Percentiles rank a stretch among this genome's conserved stretches.
These are phyloP conservation scores for Caenorhabditis afra DNA, from an alignment of 2,888 invertebrate genomes.

Conservation along the genomic window DNA sequence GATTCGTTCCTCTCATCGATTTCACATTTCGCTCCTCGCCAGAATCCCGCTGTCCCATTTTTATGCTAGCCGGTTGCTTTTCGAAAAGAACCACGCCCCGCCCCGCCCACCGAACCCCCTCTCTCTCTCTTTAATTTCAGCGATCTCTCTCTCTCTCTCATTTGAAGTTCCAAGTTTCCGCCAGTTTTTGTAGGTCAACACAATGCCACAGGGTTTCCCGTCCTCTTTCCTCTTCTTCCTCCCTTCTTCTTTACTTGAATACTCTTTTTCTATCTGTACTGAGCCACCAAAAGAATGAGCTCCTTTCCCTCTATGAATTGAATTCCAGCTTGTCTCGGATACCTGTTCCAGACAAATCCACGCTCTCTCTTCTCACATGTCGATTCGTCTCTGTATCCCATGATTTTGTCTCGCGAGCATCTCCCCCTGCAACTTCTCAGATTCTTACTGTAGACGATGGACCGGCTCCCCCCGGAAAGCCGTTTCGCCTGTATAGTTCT, in stretches of 20 bases:
- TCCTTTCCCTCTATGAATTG: constrained; percentile 1
- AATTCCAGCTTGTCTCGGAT: neutral
- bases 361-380: neutral
- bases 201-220: neutral
- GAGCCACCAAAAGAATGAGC: neutral
- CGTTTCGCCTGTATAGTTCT: neutral
- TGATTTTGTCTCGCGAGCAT: too few species aligned
- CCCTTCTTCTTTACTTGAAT: neutral
- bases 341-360: neutral
- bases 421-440: too few species aligned
- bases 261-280: constrained; percentile 8
- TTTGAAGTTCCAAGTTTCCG: too few species aligned
- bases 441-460: too few species aligned
- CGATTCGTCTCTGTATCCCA: neutral
- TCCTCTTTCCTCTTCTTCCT: neutral
- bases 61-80: neutral
- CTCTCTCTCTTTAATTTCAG: neutral
- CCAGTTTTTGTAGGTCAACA: constrained; percentile 1
- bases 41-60: neutral
- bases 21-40: too few species aligned
- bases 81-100: neutral
- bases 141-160: constrained; percentile 2
- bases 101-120: neutral
- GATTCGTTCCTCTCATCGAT: too few species aligned
- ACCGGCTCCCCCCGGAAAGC: too few species aligned